phyloP scores from a whole-genome alignment of 2,113 vertebrate species.

The Protobothrops flavoviridis region DNA sequence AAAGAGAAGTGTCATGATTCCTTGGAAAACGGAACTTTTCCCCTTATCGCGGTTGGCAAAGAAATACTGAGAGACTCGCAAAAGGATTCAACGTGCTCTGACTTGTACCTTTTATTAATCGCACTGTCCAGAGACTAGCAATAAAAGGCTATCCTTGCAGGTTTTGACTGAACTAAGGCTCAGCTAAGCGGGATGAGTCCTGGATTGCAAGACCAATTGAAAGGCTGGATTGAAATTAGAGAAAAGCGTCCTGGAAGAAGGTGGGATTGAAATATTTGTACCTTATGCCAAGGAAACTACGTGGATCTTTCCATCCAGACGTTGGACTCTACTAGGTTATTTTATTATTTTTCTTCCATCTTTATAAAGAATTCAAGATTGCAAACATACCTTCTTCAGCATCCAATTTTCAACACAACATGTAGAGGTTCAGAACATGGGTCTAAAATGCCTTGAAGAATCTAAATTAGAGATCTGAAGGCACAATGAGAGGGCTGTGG shows the following conservation, averaged over 20 bases:
- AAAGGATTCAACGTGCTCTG: not conserved
- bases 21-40: not conserved
- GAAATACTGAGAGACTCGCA: not conserved
- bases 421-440: not conserved
- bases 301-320: not conserved
- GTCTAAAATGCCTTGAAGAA: not conserved
- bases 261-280: not conserved
- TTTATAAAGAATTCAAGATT: not conserved
- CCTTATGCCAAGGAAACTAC: not conserved
- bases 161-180: not conserved
- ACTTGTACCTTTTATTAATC: not conserved
- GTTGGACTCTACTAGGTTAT: not conserved
- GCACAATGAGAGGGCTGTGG: not conserved
- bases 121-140: not conserved
- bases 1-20: not conserved
- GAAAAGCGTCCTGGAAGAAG: not conserved
- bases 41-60: not conserved
- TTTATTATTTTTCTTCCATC: not conserved
- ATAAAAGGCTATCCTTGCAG: not conserved
- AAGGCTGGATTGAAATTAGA: not conserved
- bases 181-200: not conserved
- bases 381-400: not conserved
- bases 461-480: not conserved
- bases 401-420: not conserved
- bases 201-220: not conserved